A percentile compares a stretch with the other conserved stretches of the same genome.
Evolutionary conservation across 2,797 vertebrate species (phyloP).

Genomic region (Lepus townsendii): DNA sequence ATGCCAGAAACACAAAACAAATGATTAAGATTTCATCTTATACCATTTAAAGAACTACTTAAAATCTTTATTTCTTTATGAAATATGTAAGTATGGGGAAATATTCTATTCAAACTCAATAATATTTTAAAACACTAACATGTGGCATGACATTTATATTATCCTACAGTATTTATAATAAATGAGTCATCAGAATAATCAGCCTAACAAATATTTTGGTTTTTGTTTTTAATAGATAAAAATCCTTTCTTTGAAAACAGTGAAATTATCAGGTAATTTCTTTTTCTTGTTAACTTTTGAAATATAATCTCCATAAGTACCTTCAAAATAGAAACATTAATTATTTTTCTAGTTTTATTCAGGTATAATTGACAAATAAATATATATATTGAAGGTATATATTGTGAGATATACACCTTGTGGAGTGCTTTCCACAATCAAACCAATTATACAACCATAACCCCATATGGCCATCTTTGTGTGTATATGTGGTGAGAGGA

Average conservation of each 20-base stretch:
- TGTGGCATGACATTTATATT: not conserved
- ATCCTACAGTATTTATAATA: not conserved
- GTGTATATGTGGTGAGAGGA: too few relatives aligned
- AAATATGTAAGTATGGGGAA: not conserved
- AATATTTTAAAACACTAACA: conserved; percentile 6
- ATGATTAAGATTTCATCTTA: conserved; percentile 32
- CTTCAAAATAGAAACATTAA: conserved; percentile 1
- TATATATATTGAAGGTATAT: not conserved
- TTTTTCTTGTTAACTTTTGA: not conserved
- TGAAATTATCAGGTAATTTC: conserved; percentile 5
- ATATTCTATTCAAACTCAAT: conserved; percentile 6
- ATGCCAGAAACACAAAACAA: conserved; percentile 7
- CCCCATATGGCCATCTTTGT: not conserved
- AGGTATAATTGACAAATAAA: not conserved
- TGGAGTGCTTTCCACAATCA: not conserved
- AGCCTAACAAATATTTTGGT: conserved; percentile 7
- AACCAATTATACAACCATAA: not conserved
- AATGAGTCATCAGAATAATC: conserved; percentile 17
- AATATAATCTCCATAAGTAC: conserved; percentile 31
- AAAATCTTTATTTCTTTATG: conserved; percentile 28
- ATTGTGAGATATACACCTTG: not conserved
- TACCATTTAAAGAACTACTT: not conserved
- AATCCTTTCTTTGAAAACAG: conserved; percentile 40
- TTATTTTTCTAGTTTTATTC: not conserved
- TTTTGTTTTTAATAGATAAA: not conserved